These are phyloP conservation scores for Echiichthys vipera DNA, from an alignment of 2,797 vertebrate genomes.

Conservation along the genomic window DNA sequence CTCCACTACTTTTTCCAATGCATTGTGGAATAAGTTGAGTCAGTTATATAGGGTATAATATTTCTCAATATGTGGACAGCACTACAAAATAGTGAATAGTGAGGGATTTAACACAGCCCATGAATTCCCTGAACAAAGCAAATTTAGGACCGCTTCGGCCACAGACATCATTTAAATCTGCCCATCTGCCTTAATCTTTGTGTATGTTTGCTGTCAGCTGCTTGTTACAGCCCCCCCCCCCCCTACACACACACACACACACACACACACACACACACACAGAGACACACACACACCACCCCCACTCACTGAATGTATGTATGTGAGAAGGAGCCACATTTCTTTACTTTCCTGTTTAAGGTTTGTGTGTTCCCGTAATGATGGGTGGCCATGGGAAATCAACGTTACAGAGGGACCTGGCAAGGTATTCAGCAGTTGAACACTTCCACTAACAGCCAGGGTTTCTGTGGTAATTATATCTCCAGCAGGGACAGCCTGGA, in stretches of 20 bases:
- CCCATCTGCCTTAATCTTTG: conserved; percentile 4
- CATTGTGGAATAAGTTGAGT: too few species aligned
- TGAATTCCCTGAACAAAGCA: conserved; percentile 13
- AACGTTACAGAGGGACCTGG: conserved; percentile 49
- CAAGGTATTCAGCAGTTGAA: conserved; percentile 54
- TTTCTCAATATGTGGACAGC: too few species aligned
- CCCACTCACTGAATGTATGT: neutral
- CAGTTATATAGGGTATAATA: too few species aligned
- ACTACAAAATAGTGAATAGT: too few species aligned
- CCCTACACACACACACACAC: too few species aligned
- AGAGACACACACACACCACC: too few species aligned
- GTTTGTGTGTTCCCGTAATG: conserved; percentile 39
- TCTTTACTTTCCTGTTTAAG: conserved; percentile 44
- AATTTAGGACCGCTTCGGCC: conserved; percentile 13
- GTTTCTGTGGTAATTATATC: conserved; percentile 71
- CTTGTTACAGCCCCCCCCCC: too few species aligned
- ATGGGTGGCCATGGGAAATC: conserved; percentile 49
- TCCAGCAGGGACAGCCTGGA: conserved; percentile 71
- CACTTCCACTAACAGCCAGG: conserved; percentile 64
- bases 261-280: too few species aligned
- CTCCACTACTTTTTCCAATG: too few species aligned
- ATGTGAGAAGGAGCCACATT: conserved; percentile 18
- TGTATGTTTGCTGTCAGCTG: conserved; percentile 11
- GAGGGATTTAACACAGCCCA: too few species aligned
- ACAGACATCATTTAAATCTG: conserved; percentile 20